phyloP scores from a whole-genome alignment of 2,113 vertebrate genomes.

The Fulica atra region DNA sequence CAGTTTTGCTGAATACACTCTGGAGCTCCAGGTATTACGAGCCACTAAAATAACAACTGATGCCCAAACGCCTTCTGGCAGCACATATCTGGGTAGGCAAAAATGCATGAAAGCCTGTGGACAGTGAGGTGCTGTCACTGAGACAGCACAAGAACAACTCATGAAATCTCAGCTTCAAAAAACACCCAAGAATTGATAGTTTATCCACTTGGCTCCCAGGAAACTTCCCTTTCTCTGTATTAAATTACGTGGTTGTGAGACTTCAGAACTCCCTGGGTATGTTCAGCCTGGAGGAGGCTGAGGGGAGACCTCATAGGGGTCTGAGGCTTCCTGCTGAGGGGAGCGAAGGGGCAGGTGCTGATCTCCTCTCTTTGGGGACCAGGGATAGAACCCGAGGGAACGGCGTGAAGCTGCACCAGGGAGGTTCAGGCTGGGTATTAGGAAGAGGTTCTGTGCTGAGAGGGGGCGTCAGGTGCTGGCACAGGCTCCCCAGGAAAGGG shows the following conservation, averaged over 20 bases:
- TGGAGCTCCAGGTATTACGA: neutral
- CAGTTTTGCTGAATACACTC: neutral
- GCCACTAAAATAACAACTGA: neutral
- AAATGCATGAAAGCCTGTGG: neutral
- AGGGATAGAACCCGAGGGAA: no score
- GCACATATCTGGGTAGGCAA: neutral
- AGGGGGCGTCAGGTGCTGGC: no score
- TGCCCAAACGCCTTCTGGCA: neutral
- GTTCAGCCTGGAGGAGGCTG: no score
- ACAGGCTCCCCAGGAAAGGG: no score
- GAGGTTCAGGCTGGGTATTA: no score
- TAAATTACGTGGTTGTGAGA: neutral
- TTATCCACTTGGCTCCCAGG: neutral
- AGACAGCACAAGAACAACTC: neutral
- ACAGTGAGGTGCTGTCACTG: neutral
- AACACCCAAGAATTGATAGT: neutral
- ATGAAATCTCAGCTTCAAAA: neutral
- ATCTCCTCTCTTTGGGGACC: no score
- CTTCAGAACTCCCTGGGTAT: no score
- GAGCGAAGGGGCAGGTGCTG: no score
- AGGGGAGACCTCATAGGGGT: no score
- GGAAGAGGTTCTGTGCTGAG: no score
- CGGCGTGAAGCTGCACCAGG: no score
- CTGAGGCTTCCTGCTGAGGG: no score
- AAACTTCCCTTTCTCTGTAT: neutral